These are phyloP conservation scores for Mesoclemmys tuberculata DNA, from an alignment of 2,113 vertebrate species.

Conservation along the genomic window DNA sequence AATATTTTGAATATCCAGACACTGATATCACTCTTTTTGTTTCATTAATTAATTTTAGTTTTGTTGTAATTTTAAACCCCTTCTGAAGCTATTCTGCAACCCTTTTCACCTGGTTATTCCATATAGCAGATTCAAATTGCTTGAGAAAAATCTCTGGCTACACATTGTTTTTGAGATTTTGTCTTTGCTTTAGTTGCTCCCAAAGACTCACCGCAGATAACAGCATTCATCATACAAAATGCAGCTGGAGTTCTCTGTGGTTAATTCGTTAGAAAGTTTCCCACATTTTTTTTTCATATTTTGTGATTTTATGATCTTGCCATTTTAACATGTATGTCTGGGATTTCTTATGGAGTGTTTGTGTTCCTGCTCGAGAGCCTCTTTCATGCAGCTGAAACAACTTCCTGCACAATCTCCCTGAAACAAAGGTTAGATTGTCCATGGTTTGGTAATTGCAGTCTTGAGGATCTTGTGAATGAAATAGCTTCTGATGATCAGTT, in stretches of 20 bases:
- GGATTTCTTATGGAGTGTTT: neutral
- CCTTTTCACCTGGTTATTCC: too few relatives aligned
- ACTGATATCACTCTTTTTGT: too few relatives aligned
- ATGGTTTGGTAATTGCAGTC: neutral
- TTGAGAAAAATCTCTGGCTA: too few relatives aligned
- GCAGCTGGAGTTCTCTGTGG: neutral
- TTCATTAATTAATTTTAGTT: too few relatives aligned
- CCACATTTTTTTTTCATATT: neutral
- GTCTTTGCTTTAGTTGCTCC: neutral
- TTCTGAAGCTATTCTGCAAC: too few relatives aligned
- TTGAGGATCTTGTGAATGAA: neutral
- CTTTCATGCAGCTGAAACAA: neutral
- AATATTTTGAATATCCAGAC: too few relatives aligned
- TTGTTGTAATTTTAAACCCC: too few relatives aligned
- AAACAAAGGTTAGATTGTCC: neutral
- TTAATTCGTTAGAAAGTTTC: neutral
- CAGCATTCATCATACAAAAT: neutral
- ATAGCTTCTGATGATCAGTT: neutral
- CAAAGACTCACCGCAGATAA: neutral
- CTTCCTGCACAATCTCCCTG: neutral
- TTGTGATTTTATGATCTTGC: neutral
- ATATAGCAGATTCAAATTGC: too few relatives aligned
- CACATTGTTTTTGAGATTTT: neutral
- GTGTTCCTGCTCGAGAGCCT: neutral
- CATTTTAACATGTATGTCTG: neutral